These are phyloP conservation scores for Polymixis lichenea DNA, from an alignment of 2,888 invertebrate genomes.

Conservation along the genomic window DNA sequence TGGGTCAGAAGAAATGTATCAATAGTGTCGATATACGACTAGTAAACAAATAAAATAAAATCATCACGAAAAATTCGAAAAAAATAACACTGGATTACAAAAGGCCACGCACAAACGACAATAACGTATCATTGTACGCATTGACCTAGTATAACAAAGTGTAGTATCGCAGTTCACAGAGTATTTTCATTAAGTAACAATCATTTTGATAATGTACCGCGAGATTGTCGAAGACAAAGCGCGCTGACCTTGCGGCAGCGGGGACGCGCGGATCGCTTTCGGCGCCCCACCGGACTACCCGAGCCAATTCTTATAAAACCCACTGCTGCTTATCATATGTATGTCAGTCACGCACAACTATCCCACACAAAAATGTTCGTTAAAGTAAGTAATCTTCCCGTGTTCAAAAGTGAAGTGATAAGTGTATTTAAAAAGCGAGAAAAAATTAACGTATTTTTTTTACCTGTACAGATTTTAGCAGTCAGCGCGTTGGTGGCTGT, in stretches of 20 bases:
- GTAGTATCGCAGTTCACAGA: conserved; percentile 82
- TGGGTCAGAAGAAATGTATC: neutral
- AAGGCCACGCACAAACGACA: conserved; percentile 64
- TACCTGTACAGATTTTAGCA: conserved; percentile 79
- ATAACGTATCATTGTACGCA: conserved; percentile 74
- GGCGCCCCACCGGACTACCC: conserved; percentile 85
- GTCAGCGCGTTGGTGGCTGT: conserved; percentile 83
- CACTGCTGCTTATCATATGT: conserved; percentile 82
- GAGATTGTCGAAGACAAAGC: conserved; percentile 87
- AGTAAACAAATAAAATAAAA: no score
- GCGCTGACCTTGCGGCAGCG: conserved; percentile 80
- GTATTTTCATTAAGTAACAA: conserved; percentile 85
- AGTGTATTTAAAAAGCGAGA: conserved; percentile 46
- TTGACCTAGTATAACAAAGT: conserved; percentile 80
- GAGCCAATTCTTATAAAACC: conserved; percentile 88
- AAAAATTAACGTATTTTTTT: conserved; percentile 36
- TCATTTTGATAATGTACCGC: conserved; percentile 83
- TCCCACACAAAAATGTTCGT: conserved; percentile 86
- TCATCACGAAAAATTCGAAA: no score
- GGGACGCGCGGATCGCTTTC: conserved; percentile 79
- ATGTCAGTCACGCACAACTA: conserved; percentile 86
- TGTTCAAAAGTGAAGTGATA: conserved; percentile 69
- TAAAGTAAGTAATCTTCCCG: conserved; percentile 81
- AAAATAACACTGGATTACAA: conserved; percentile 15
- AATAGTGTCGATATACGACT: neutral